phyloP scores from a whole-genome alignment of 2,888 invertebrate genomes.

The Phengaris arion region DNA sequence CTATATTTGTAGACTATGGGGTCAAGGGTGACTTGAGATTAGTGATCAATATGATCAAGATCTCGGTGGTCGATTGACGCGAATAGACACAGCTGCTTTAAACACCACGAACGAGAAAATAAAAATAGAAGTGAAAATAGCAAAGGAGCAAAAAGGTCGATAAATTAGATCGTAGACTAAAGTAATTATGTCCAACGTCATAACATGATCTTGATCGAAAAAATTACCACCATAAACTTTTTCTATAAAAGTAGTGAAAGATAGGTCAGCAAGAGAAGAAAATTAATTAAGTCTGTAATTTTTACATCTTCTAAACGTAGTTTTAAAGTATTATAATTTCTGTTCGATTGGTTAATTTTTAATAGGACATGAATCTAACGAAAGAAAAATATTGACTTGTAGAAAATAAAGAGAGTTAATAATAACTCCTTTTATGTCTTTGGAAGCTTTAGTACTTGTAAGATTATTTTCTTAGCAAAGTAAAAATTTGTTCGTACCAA shows the following conservation, averaged over 20 bases:
- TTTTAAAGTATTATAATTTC: not conserved
- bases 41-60: slow-evolving; percentile 11
- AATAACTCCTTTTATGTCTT: not conserved
- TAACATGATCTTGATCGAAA: not conserved
- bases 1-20: not conserved
- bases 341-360: not conserved
- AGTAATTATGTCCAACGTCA: not conserved
- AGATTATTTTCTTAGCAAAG: not conserved
- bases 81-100: not conserved
- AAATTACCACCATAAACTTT: not conserved
- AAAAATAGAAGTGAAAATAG: not conserved
- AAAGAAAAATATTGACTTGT: not conserved
- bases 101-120: not conserved
- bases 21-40: slow-evolving; percentile 13
- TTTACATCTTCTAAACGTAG: not conserved
- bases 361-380: not conserved
- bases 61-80: not conserved
- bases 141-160: not conserved
- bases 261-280: no score
- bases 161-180: not conserved
- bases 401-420: not conserved
- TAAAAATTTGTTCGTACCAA: not conserved
- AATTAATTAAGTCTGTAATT: not conserved
- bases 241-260: no score
- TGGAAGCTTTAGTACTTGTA: not conserved